These are phyloP conservation scores for Enteromius anoplus DNA, from an alignment of 2,797 vertebrate genomes.

Conservation along the genomic window DNA sequence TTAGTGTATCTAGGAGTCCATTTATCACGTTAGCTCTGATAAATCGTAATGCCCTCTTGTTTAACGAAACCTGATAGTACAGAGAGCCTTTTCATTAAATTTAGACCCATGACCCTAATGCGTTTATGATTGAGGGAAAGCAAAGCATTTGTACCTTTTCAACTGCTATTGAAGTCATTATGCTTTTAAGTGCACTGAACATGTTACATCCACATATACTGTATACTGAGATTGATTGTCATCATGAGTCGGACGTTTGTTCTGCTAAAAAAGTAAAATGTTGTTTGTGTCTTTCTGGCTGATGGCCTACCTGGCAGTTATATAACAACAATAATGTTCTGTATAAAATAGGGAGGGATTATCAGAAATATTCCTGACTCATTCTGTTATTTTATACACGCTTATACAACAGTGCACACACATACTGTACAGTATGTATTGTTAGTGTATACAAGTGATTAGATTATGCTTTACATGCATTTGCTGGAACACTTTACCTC, in stretches of 20 bases:
- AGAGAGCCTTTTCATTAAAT: not conserved
- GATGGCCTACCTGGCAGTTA: slow-evolving; percentile 44
- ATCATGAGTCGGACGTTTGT: not conserved
- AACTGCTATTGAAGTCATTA: not conserved
- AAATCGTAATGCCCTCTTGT: slow-evolving; percentile 7
- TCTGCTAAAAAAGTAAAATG: slow-evolving; percentile 17
- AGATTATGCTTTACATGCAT: not conserved
- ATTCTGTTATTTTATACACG: not conserved
- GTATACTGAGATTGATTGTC: not conserved
- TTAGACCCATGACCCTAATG: not conserved
- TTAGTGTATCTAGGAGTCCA: not conserved
- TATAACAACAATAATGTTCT: slow-evolving; percentile 24
- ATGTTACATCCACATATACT: not conserved
- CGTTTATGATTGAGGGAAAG: not conserved
- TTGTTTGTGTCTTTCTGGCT: slow-evolving; percentile 11
- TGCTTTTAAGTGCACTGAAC: not conserved
- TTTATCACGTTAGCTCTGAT: slow-evolving; percentile 2
- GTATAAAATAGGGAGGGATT: not conserved
- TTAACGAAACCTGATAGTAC: not conserved
- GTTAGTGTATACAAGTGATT: not conserved
- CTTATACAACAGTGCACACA: not conserved
- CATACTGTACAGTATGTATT: not conserved
- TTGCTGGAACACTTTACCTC: not conserved
- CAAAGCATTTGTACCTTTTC: not conserved
- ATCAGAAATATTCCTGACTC: not conserved